Percentiles rank a stretch among this genome's conserved stretches.
These are phyloP conservation scores for Dendrocopos noguchii DNA, from an alignment of 2,113 vertebrate species.

Conservation along the genomic window DNA sequence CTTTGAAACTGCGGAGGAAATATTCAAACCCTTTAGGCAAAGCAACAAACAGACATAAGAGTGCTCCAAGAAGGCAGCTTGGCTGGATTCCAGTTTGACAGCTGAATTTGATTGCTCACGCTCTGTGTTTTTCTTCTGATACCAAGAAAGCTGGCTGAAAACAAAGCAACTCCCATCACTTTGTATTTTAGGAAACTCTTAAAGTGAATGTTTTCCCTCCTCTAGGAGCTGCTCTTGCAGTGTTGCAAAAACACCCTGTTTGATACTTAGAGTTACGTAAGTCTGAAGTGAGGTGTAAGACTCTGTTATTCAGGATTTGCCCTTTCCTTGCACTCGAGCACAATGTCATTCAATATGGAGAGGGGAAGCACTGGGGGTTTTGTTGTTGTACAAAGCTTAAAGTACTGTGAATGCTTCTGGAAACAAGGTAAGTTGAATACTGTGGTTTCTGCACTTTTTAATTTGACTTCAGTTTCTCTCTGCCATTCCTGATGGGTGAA, in stretches of 20 bases:
- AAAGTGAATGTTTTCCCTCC: slow-evolving; percentile 23
- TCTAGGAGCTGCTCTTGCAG: neutral
- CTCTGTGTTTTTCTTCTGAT: neutral
- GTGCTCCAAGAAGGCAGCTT: neutral
- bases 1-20: slow-evolving; percentile 12
- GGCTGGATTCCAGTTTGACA: slow-evolving; percentile 27
- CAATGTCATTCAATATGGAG: neutral
- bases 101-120: slow-evolving; percentile 24
- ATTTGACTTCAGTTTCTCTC: neutral
- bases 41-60: neutral
- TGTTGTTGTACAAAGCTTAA: neutral
- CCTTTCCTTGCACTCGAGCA: neutral
- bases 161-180: neutral
- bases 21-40: slow-evolving; percentile 15
- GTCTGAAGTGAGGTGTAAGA: neutral
- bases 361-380: neutral
- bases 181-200: neutral
- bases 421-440: neutral
- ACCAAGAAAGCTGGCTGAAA: neutral
- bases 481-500: neutral
- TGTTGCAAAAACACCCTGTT: neutral
- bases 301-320: neutral
- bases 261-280: neutral
- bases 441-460: neutral
- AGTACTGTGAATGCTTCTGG: neutral